phyloP scores from a whole-genome alignment of 2,797 vertebrate genomes.

The Bradypodion ventrale region DNA sequence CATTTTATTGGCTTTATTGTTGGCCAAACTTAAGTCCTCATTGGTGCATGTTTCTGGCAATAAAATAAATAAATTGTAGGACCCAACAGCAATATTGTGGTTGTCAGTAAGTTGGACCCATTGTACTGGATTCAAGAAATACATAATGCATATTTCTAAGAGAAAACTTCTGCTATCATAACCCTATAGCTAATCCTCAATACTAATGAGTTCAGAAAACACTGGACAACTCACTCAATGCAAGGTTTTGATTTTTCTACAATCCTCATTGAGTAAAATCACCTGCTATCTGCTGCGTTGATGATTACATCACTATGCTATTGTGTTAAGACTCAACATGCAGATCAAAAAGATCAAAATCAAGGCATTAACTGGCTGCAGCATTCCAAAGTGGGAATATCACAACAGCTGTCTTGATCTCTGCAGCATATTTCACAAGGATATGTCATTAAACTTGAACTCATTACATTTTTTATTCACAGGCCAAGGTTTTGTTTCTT shows the following conservation, averaged over 20 bases:
- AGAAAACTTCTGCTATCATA: neutral
- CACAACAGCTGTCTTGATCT: slow-evolving; percentile 50
- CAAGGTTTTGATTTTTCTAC: no score
- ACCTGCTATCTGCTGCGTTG: slow-evolving; percentile 30
- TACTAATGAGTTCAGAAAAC: no score
- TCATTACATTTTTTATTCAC: slow-evolving; percentile 21
- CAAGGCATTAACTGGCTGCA: slow-evolving; percentile 26
- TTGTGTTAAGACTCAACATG: slow-evolving; percentile 5
- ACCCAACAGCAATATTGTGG: no score
- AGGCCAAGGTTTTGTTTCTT: slow-evolving; percentile 17
- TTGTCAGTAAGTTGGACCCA: no score
- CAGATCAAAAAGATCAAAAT: slow-evolving; percentile 46
- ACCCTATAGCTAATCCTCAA: no score
- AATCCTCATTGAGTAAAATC: neutral
- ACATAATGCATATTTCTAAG: neutral
- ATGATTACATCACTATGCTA: slow-evolving; percentile 24
- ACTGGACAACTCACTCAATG: no score
- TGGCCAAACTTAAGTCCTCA: no score
- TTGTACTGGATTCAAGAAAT: neutral
- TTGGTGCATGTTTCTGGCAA: no score
- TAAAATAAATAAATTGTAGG: no score
- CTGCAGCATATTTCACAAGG: slow-evolving; percentile 56
- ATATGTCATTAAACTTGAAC: slow-evolving; percentile 41
- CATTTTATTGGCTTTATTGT: no score
- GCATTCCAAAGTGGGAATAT: slow-evolving; percentile 50